Percentiles rank a stretch among this genome's conserved stretches.
phyloP scores from a whole-genome alignment of 2,888 invertebrate species.

The Folsomia manolachei region DNA sequence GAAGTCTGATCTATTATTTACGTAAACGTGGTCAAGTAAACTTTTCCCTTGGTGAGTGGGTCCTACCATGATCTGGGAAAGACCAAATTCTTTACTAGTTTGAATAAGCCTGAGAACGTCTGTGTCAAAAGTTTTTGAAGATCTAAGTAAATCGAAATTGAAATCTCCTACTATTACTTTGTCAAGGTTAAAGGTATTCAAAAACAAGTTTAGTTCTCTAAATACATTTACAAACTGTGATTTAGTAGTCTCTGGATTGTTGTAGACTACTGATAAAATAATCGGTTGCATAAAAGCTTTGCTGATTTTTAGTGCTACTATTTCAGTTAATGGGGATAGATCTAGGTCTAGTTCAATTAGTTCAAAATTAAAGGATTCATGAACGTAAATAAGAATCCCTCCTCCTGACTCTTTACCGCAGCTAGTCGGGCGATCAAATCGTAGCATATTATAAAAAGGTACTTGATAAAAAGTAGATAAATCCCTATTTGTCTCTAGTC shows the following conservation, averaged over 20 bases:
- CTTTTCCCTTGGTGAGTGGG: neutral
- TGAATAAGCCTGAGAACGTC: neutral
- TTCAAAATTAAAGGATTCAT: neutral
- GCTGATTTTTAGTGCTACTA: neutral
- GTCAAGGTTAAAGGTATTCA: neutral
- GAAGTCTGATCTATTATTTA: neutral
- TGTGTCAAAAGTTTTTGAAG: neutral
- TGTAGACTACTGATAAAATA: neutral
- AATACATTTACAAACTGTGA: neutral
- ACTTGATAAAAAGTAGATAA: neutral
- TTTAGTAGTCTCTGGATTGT: neutral
- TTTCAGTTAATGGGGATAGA: neutral
- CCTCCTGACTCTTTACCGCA: neutral
- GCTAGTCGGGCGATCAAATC: neutral
- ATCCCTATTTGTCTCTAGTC: neutral
- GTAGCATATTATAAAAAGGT: neutral
- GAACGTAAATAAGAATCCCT: neutral
- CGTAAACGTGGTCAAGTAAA: conserved; percentile 7
- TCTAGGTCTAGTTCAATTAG: neutral
- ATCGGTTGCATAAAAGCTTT: neutral
- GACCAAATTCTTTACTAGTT: neutral
- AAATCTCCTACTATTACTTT: neutral
- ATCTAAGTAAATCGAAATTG: neutral
- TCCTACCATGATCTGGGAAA: neutral
- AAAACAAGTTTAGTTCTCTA: neutral